phyloP scores from a whole-genome alignment of 2,113 vertebrate species.

The Coregonus clupeaformis region DNA sequence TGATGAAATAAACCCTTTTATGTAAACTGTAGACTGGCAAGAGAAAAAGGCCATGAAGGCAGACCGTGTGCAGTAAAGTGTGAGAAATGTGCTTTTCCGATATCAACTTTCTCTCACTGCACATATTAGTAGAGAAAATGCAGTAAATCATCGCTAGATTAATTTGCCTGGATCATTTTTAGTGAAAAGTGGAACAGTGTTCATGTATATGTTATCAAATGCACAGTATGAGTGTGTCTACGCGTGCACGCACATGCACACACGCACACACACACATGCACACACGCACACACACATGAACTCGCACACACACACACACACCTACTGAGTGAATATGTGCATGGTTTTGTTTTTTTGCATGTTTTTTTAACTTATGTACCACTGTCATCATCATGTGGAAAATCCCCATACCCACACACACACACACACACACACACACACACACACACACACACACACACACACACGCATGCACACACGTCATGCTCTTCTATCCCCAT shows the following conservation, averaged over 20 bases:
- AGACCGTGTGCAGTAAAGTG: constrained; percentile 44
- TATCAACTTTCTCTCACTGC: constrained; percentile 45
- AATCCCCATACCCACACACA: neutral
- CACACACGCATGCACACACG: constrained; percentile 4
- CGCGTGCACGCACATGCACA: neutral
- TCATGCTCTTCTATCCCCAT: too few species aligned
- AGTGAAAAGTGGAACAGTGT: constrained; percentile 12
- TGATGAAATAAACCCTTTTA: constrained; percentile 56
- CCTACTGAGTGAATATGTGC: neutral
- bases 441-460: constrained; percentile 11
- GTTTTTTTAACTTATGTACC: neutral
- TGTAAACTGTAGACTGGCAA: constrained; percentile 48
- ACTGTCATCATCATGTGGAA: neutral
- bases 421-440: neutral
- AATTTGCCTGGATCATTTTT: constrained; percentile 17
- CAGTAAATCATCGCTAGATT: constrained; percentile 43
- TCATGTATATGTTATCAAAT: constrained; percentile 12
- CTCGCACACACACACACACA: too few species aligned
- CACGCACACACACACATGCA: too few species aligned
- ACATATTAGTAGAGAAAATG: constrained; percentile 38
- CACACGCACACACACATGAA: too few species aligned
- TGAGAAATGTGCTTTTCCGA: constrained; percentile 50
- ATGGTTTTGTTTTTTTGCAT: neutral
- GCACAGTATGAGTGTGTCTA: constrained; percentile 19
- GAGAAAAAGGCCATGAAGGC: constrained; percentile 39